Evolutionary conservation across 2,113 vertebrate species (phyloP).

Genomic region (Rhagologus leucostigma): DNA sequence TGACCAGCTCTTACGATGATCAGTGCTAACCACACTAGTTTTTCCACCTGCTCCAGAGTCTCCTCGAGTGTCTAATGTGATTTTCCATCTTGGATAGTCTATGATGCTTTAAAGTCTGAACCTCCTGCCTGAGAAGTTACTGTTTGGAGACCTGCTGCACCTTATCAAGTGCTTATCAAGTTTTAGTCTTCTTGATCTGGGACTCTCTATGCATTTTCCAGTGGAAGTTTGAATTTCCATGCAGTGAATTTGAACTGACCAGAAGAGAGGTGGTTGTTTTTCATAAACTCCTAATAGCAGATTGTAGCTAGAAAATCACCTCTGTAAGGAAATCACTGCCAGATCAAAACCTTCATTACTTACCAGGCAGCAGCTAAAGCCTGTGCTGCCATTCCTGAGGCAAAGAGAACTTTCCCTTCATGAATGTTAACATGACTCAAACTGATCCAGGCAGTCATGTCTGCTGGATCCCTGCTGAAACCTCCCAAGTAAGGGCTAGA

Average conservation of each 20-base stretch:
- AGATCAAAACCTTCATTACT: not conserved
- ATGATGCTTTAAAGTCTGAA: not conserved
- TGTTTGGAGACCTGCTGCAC: not conserved
- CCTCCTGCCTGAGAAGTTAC: not conserved
- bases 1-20: not conserved
- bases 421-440: not conserved
- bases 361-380: not conserved
- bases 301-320: not conserved
- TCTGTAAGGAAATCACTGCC: not conserved
- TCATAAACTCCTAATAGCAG: not conserved
- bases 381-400: not conserved
- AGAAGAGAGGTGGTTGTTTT: not conserved
- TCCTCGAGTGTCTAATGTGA: not conserved
- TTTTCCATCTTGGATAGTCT: not conserved
- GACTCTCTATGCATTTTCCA: not conserved
- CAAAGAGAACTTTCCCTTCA: not conserved
- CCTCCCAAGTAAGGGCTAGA: not conserved
- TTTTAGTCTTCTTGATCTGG: not conserved
- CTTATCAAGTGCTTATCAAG: not conserved
- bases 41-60: not conserved
- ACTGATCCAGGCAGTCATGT: not conserved
- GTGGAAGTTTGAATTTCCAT: not conserved
- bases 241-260: not conserved
- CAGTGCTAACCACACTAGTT: not conserved
- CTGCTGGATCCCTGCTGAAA: not conserved